Evolutionary conservation across 2,888 invertebrate genomes (phyloP), one percentile per base, ranked within the genome.

Genomic region (Scrobipalpa atriplicella): DNA sequence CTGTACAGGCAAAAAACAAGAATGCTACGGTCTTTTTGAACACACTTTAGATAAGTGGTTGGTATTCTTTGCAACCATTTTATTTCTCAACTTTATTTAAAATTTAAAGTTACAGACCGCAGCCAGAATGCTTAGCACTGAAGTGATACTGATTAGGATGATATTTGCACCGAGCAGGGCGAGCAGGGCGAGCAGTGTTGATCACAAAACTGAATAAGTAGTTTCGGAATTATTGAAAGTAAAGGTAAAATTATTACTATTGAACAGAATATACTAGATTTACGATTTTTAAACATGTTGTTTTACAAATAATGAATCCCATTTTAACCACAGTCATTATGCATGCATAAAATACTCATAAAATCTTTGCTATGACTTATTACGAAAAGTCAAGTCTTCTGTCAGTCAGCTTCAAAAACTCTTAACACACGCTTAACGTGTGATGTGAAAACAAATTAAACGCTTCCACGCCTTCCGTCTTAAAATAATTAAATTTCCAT

Each of bases 401-500:
- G 61, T 41, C 61, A 61, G 41, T 18, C 29, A 29, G 29, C 2
- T 61, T 18, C 61, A 61, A 39, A 41, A 41, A 11, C 6, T 39
- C 19, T 18, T 21, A 41, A 61, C 60, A 60, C 18, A 39, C 58
- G 36, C n/a, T n/a, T 36, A 36, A 58, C 51, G 39, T 21, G 62
- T 73, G 68, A 67, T 67, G 71, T 69, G 66, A 72, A 77, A 78
- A 74, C 75, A 77, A 43, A 79, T 80, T 79, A 80, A 75, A 71
- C 77, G 73, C 73, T 73, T 71, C 69, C 74, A 73, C 73, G 74
- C 78, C 72, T 74, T 69, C 68, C 72, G 74, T 76, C 76, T 72
- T 72, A 71, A 72, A 77, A 16, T 68, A 66, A 78, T 78, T 78
- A 77, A 79, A 79, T 73, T 77, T 69, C 72, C 78, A 72, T 75